These are phyloP conservation scores for Callyntrura sp. DNA, from an alignment of 2,888 invertebrate species.

Conservation along the genomic window DNA sequence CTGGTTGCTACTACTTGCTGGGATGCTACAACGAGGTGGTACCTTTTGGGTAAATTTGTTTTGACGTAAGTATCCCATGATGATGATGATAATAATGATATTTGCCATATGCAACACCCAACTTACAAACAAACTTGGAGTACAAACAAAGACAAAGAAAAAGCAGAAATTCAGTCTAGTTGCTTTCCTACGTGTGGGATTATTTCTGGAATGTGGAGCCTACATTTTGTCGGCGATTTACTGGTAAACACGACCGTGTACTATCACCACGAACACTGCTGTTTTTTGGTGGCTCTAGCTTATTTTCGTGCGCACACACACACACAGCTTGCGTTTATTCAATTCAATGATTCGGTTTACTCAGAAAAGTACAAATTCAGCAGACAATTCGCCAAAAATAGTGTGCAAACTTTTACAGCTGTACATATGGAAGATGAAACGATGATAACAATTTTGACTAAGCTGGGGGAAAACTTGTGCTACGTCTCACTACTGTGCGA, in stretches of 20 bases:
- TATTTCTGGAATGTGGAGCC: not conserved
- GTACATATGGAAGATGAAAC: too few species aligned
- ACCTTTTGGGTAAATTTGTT: not conserved
- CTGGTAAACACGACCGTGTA: not conserved
- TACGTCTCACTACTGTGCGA: too few species aligned
- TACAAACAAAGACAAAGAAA: not conserved
- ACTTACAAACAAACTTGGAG: not conserved
- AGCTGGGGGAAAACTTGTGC: too few species aligned
- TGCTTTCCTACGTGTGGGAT: conserved; percentile 6
- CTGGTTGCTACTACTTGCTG: not conserved
- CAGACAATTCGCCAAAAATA: too few species aligned
- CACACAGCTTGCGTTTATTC: too few species aligned
- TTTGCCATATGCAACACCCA: too few species aligned
- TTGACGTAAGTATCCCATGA: not conserved
- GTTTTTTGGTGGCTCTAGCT: not conserved
- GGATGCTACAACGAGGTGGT: not conserved
- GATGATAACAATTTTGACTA: too few species aligned
- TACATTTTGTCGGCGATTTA: not conserved
- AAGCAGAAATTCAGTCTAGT: not conserved
- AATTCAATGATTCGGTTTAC: not conserved
- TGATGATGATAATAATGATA: not conserved
- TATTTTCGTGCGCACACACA: not conserved
- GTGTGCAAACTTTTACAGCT: too few species aligned
- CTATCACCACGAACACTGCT: not conserved
- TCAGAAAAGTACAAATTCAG: not conserved